Base-by-base conservation (phyloP, 2,113 vertebrate species). In the Tiliqua scincoides region DNA sequence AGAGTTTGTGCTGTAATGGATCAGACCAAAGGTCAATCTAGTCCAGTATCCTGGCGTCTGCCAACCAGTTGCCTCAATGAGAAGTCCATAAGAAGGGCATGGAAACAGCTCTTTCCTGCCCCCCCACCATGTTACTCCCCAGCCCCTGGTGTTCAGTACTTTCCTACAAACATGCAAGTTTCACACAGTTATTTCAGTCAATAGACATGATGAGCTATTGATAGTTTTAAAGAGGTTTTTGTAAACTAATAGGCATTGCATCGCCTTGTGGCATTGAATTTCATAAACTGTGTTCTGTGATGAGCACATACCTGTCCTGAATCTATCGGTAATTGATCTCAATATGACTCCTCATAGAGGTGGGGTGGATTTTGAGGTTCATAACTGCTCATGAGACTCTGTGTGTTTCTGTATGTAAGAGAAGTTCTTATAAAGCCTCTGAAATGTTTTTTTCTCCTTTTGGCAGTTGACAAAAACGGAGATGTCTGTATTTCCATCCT, bases 401-500 rank as follows among this genome's bases (percentile, higher is more conserved):
- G 8, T 48, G 43, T 48, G 4, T 8, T 48, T 48, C 8, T 8
- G 8, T 84, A 32, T 23, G 18, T 84, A 54, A 84, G 40, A 21
- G 7, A 62, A 35, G 32, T 17, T 4, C 37, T 37, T 57, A 10
- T 3, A 30, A 35, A 27, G 40, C 18, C 70, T 85, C 93, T 93
- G 88, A 93, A 91, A 75, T 78, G n/a, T 20, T 40, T 73, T 20
- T 87, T 88, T 80, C 6, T 77, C 87, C 93, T 4, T 90, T 95
- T 96, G 95, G 15, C 90, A 99, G 99, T 99, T 95, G 98, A 99
- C 96, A 99, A 99, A 96, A 99, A 98, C 62, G 99, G 99, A 4
- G 99, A 99, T 91, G 99, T 99, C 92, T 99, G 99, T 97, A 99
- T 99, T 97, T 99, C 99, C 94, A 99, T 99, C 96, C 98, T 99